Base-by-base conservation (phyloP, 2,113 vertebrate genomes). In the Pholis gunnellus region DNA sequence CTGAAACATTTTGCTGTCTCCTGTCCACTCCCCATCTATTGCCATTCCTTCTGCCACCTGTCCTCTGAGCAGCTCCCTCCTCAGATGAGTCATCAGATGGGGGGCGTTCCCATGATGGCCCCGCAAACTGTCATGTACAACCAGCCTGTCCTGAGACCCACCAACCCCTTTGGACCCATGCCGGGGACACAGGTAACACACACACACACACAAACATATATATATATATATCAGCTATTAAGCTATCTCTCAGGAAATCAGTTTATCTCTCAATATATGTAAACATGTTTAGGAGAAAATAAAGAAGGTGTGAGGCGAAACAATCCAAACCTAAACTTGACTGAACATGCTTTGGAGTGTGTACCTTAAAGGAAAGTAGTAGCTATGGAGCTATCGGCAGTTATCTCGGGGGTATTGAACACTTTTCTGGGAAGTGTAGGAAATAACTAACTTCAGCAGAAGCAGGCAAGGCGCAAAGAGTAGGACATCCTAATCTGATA, bases 81-180 rank as follows among this genome's bases (percentile, higher is more conserved):
- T 95, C 96, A 97, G 94, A 93, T 96, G 94, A 96, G 92, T 91
- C 96, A 94, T 93, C 93, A 97, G 93, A 94, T 96, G 94, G 96
- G 94, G 91, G 92, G 95, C 72, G 87, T 96, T 93, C 96, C 95
- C 78, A 90, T 97, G 93, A 96, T 97, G 94, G 90, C 95, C 91
- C 95, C 96, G 17, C 96, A 97, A 93, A 94, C 95, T 87, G 92
- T 97, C 93, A 95, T 97, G 95, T 97, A 96, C 80, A 95, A 95
- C 18, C 97, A 97, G 84, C 94, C 95, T 72, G 95, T 95, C 89
- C 95, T 97, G 91, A 95, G 96, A 94, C 95, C 95, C 88, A 96
- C 95, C 82, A 97, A 96, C 84, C 95, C 96, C 56, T 96, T 97
- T 89, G 94, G 95, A 91, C 94, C 94, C 75, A 94, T 96, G 72